phyloP scores from a whole-genome alignment of 2,797 vertebrate genomes.

The Selene dorsalis region DNA sequence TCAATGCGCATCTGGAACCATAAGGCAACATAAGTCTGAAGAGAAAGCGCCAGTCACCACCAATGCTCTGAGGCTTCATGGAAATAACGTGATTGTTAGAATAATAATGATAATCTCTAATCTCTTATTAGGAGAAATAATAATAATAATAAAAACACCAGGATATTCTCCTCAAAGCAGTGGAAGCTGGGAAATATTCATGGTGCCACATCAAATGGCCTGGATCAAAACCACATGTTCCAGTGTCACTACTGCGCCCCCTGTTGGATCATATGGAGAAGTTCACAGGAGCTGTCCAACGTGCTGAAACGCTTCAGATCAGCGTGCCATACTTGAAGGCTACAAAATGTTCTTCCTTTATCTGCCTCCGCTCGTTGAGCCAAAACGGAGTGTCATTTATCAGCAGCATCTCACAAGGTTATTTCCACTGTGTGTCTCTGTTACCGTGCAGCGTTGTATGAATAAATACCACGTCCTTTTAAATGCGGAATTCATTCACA shows the following conservation, averaged over 20 bases:
- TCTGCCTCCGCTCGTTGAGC: conserved; percentile 17
- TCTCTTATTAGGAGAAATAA: neutral
- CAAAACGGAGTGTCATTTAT: conserved; percentile 4
- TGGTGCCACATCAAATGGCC: conserved; percentile 12
- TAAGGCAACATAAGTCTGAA: neutral
- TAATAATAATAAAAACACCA: neutral
- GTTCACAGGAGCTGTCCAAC: conserved; percentile 63
- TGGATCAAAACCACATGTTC: neutral
- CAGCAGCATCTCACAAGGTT: neutral
- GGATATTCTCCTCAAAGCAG: conserved; percentile 1
- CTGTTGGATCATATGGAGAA: conserved; percentile 52
- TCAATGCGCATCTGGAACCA: conserved; percentile 63
- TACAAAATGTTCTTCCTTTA: conserved; percentile 1
- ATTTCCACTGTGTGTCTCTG: conserved; percentile 9
- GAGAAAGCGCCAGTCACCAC: neutral
- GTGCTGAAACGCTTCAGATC: conserved; percentile 69
- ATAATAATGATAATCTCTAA: too few relatives aligned
- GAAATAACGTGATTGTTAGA: conserved; percentile 2
- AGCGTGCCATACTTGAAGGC: neutral
- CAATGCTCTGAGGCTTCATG: neutral
- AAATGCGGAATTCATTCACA: neutral
- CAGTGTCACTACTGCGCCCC: conserved; percentile 63
- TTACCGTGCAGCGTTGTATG: conserved; percentile 4
- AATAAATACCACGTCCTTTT: conserved; percentile 5
- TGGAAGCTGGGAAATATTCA: conserved; percentile 12